These are phyloP conservation scores for Anisognathus igniventris DNA, from an alignment of 2,797 vertebrate genomes.

Conservation along the genomic window DNA sequence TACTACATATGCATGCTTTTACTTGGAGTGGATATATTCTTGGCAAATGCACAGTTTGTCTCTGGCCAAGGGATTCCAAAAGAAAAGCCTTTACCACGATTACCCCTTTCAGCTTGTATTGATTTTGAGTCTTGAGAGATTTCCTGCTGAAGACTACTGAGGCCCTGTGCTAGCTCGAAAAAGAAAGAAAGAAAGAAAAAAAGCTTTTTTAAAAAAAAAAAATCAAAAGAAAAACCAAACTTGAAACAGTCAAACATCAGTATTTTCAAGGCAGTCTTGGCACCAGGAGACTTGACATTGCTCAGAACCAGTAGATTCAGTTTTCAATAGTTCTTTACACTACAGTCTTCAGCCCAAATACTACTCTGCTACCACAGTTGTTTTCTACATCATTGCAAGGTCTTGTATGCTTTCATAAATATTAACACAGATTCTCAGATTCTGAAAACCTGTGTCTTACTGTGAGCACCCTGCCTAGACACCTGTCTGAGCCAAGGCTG, in stretches of 20 bases:
- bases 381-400: background rate
- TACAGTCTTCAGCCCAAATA: background rate
- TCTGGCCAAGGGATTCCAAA: background rate
- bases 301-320: background rate
- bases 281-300: background rate
- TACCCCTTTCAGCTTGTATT: slow-evolving; percentile 12
- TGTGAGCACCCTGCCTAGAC: background rate
- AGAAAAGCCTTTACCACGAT: background rate
- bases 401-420: background rate
- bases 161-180: background rate
- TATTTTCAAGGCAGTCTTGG: background rate
- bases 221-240: background rate
- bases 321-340: background rate
- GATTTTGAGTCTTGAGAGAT: slow-evolving; percentile 12
- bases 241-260: background rate
- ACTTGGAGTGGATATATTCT: background rate
- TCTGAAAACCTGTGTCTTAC: background rate
- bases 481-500: background rate
- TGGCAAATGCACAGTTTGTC: background rate
- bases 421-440: background rate
- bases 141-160: background rate
- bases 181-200: background rate
- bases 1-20: background rate
- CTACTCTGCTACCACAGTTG: background rate
- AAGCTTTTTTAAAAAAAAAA: no score